These are phyloP conservation scores for Orchesella cincta DNA, from an alignment of 1,140 invertebrate species.

Conservation along the genomic window DNA sequence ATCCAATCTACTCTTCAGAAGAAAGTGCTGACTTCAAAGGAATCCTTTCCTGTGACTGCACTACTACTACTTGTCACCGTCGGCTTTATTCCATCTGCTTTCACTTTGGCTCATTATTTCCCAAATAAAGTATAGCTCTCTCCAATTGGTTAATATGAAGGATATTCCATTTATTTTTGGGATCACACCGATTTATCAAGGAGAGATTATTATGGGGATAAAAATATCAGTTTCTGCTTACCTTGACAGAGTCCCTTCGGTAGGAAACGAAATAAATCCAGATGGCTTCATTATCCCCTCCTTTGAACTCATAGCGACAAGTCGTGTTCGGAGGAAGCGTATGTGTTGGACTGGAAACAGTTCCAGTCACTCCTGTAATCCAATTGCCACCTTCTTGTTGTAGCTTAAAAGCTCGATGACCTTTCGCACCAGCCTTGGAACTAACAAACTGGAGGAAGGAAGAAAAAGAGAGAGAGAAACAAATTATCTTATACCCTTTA, in stretches of 20 bases:
- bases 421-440: conserved; percentile 62
- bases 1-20: no score
- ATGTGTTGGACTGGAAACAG: conserved; percentile 75
- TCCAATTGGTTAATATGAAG: no score
- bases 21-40: no score
- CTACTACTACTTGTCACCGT: no score
- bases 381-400: conserved; percentile 56
- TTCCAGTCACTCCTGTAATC: conserved; percentile 58
- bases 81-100: no score
- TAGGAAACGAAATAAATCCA: conserved; percentile 87
- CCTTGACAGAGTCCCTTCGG: conserved; percentile 54
- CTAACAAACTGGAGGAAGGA: conserved; percentile 52
- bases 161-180: background rate
- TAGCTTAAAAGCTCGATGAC: conserved; percentile 57
- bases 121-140: no score
- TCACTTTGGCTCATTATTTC: no score
- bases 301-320: conserved; percentile 80
- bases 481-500: background rate
- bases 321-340: conserved; percentile 81
- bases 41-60: no score
- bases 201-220: background rate
- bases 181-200: background rate
- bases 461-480: background rate
- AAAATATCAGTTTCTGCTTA: no score
- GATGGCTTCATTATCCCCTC: conserved; percentile 72